phyloP scores from a whole-genome alignment of 2,888 invertebrate genomes.

The Agriopis aurantiaria region DNA sequence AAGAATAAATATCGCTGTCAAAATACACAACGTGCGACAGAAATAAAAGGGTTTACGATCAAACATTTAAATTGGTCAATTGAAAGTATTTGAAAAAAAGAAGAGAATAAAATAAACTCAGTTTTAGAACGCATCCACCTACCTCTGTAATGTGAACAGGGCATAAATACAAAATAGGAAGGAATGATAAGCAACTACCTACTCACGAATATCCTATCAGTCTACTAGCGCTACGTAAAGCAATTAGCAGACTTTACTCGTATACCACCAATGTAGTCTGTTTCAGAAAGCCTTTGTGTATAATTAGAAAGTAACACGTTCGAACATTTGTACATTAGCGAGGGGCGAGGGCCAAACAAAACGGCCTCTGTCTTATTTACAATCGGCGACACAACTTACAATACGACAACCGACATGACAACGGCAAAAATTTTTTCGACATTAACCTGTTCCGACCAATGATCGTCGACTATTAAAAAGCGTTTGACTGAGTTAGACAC shows the following conservation, averaged over 20 bases:
- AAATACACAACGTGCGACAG: too few species aligned
- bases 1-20: too few species aligned
- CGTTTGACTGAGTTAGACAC: too few species aligned
- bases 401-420: not conserved
- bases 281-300: slow-evolving; percentile 32
- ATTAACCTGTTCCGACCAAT: too few species aligned
- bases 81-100: too few species aligned
- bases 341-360: slow-evolving; percentile 15
- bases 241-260: slow-evolving; percentile 23
- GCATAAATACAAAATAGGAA: not conserved
- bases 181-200: not conserved
- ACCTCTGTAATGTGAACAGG: too few species aligned
- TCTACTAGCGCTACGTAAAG: slow-evolving; percentile 1
- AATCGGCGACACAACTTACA: slow-evolving; percentile 1
- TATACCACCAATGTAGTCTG: slow-evolving; percentile 16
- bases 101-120: too few species aligned
- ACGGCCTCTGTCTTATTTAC: not conserved
- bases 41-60: too few species aligned
- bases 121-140: too few species aligned
- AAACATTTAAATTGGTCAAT: too few species aligned
- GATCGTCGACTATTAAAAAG: not conserved
- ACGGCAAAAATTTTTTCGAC: not conserved
- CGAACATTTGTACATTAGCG: slow-evolving; percentile 29
- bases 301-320: slow-evolving; percentile 36
- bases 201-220: not conserved